Conservation (phyloP, 1,140 invertebrate genomes). For the Chionoecetes opilio region DNA sequence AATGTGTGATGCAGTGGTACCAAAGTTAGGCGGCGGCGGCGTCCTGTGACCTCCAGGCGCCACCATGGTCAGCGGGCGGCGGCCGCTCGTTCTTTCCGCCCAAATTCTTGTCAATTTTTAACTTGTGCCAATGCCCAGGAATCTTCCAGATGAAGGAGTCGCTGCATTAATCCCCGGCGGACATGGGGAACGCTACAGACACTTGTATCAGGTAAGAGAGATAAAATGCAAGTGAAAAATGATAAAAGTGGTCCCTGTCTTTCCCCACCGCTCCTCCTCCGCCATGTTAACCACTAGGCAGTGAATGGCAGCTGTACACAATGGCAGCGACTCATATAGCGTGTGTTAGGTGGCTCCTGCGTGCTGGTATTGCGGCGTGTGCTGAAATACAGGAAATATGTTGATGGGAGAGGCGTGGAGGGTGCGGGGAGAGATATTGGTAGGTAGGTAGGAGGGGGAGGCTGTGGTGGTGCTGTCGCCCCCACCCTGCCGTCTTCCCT, state of each 20-base stretch:
- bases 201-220: conserved; percentile 36
- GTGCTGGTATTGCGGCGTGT: background rate
- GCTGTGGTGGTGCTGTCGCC: background rate
- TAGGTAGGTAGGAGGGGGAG: background rate
- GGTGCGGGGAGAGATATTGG: background rate
- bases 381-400: background rate
- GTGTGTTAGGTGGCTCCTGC: background rate
- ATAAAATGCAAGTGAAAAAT: background rate
- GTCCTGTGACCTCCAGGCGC: conserved; percentile 64
- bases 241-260: background rate
- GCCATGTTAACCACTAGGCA: conserved; percentile 59
- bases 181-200: background rate
- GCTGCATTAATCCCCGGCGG: background rate
- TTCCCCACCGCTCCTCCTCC: background rate
- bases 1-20: conserved; percentile 34
- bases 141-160: background rate
- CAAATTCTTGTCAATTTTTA: conserved; percentile 52
- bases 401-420: conserved; percentile 7
- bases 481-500: conserved; percentile 12
- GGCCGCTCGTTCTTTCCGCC: conserved; percentile 19
- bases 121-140: background rate
- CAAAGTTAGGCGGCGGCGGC: conserved; percentile 21
- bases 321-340: background rate
- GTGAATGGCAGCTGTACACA: conserved; percentile 39
- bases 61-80: conserved; percentile 47